A percentile compares a stretch with the other conserved stretches of the same genome.
Evolutionary conservation across 1,140 invertebrate genomes (phyloP).

Genomic region (Panonychus citri): DNA sequence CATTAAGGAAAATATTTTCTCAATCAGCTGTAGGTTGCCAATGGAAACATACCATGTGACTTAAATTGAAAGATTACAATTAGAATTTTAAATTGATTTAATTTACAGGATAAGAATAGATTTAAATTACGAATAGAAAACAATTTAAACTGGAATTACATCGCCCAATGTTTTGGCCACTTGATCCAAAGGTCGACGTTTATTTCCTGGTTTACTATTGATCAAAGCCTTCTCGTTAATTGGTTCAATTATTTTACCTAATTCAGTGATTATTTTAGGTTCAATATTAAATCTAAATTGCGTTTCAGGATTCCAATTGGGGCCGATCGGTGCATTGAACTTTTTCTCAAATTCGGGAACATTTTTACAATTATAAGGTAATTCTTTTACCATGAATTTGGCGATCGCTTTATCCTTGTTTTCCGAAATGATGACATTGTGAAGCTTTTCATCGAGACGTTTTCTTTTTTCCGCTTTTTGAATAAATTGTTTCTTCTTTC

Average conservation of each 20-base stretch:
- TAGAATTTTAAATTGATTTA: too few relatives aligned
- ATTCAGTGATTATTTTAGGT: slow-evolving; percentile 48
- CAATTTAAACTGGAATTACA: not conserved
- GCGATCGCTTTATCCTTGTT: slow-evolving; percentile 36
- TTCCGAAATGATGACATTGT: slow-evolving; percentile 66
- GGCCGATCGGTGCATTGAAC: slow-evolving; percentile 60
- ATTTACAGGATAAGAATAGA: too few relatives aligned
- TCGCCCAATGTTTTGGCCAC: not conserved
- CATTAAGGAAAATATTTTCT: too few relatives aligned
- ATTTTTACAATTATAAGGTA: slow-evolving; percentile 70
- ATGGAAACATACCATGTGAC: too few relatives aligned
- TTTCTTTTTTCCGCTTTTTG: slow-evolving; percentile 20
- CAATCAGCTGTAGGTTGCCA: too few relatives aligned
- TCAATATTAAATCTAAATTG: slow-evolving; percentile 40
- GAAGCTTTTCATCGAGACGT: slow-evolving; percentile 44
- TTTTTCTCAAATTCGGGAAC: slow-evolving; percentile 70
- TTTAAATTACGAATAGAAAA: too few relatives aligned
- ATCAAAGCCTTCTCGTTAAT: slow-evolving; percentile 27
- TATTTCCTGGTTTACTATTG: not conserved
- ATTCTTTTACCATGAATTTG: slow-evolving; percentile 38
- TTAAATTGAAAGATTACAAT: too few relatives aligned
- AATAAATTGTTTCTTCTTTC: slow-evolving; percentile 31
- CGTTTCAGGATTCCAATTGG: slow-evolving; percentile 67
- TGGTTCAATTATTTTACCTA: slow-evolving; percentile 65
- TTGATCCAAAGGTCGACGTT: not conserved